Conservation (phyloP, 2,797 vertebrate species). For the Lophius americanus region DNA sequence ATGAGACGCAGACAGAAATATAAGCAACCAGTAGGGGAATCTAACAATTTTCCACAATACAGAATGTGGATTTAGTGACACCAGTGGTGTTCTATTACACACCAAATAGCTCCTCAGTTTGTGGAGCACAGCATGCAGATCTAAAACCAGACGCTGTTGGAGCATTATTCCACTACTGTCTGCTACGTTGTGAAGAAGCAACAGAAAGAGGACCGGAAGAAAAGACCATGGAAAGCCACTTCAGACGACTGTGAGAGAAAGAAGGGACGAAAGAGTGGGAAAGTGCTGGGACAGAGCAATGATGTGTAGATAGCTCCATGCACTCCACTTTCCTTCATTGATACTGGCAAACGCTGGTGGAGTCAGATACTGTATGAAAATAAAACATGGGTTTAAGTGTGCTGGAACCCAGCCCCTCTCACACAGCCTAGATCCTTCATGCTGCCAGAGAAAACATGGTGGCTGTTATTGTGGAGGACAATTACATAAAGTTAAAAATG, state of each 20-base stretch:
- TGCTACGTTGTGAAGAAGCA: too few species aligned
- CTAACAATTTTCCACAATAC: too few species aligned
- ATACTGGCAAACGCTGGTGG: slow-evolving; percentile 60
- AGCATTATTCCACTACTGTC: too few species aligned
- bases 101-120: too few species aligned
- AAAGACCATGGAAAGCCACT: slow-evolving; percentile 3
- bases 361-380: slow-evolving; percentile 74
- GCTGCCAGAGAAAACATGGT: slow-evolving; percentile 73
- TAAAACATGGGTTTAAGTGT: slow-evolving; percentile 51
- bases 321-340: slow-evolving; percentile 55
- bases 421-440: slow-evolving; percentile 34
- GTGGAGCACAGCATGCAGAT: too few species aligned
- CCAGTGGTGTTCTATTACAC: too few species aligned
- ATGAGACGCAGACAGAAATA: too few species aligned
- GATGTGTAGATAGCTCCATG: slow-evolving; percentile 45
- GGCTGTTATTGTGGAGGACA: slow-evolving; percentile 72
- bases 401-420: slow-evolving; percentile 43
- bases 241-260: slow-evolving; percentile 26
- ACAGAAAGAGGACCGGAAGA: neutral
- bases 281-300: slow-evolving; percentile 36
- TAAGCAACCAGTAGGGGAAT: too few species aligned
- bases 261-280: slow-evolving; percentile 24
- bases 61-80: too few species aligned
- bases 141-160: too few species aligned
- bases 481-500: slow-evolving; percentile 66